These are phyloP conservation scores for Drosophila robusta DNA, from an alignment of 2,888 invertebrate genomes.

Conservation along the genomic window DNA sequence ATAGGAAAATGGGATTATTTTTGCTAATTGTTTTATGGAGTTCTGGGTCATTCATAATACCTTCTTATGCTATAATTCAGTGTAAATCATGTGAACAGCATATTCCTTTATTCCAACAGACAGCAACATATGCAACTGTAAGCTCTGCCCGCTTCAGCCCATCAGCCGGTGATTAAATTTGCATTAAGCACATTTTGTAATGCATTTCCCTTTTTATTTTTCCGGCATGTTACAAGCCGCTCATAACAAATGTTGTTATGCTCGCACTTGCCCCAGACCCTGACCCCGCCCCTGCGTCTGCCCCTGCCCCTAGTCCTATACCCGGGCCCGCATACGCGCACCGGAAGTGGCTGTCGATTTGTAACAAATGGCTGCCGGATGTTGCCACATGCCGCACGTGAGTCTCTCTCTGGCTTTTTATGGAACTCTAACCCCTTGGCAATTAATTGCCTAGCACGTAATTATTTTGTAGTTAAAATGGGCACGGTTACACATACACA, in stretches of 20 bases:
- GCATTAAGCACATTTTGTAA: conserved; percentile 49
- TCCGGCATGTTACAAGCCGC: conserved; percentile 48
- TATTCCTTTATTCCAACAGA: not conserved
- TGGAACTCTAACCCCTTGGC: conserved; percentile 70
- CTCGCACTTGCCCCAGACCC: not conserved
- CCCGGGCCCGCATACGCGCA: conserved; percentile 36
- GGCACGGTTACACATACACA: conserved; percentile 45
- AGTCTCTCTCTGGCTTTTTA: conserved; percentile 32
- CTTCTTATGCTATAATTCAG: not conserved
- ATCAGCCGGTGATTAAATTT: conserved; percentile 52
- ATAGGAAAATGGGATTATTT: too few relatives aligned
- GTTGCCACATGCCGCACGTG: conserved; percentile 76
- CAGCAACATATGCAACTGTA: conserved; percentile 2
- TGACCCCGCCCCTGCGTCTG: not conserved
- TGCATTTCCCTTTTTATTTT: conserved; percentile 37
- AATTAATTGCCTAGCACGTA: conserved; percentile 76
- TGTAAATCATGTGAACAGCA: not conserved
- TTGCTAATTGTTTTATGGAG: too few relatives aligned
- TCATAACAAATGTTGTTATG: conserved; percentile 52
- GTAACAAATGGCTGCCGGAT: conserved; percentile 78
- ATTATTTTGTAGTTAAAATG: conserved; percentile 80
- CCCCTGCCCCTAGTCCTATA: not conserved
- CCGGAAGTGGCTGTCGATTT: conserved; percentile 79
- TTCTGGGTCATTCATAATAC: too few relatives aligned
- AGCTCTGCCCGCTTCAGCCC: too few relatives aligned